These are phyloP conservation scores for Tetropium fuscum DNA, from an alignment of 2,888 invertebrate genomes.

Conservation along the genomic window DNA sequence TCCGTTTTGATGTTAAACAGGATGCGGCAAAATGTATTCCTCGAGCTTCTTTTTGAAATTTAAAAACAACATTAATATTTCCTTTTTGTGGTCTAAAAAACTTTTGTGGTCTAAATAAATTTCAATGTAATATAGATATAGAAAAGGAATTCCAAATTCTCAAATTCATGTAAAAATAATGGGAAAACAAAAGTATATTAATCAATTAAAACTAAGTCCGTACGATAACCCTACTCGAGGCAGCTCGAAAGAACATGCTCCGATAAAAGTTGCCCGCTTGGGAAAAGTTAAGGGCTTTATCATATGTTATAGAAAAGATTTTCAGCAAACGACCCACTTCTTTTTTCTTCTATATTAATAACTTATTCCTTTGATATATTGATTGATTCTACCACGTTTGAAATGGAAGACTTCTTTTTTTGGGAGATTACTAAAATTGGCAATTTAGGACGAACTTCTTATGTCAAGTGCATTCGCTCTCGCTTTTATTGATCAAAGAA, in stretches of 20 bases:
- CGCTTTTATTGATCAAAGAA: slow-evolving; percentile 1
- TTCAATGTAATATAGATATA: no score
- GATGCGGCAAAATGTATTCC: no score
- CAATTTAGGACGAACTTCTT: slow-evolving; percentile 7
- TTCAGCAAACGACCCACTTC: slow-evolving; percentile 4
- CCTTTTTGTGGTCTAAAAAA: no score
- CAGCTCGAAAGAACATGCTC: neutral
- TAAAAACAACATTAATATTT: no score
- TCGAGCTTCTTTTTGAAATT: no score
- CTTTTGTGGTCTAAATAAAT: no score
- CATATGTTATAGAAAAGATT: slow-evolving; percentile 17
- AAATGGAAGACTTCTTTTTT: slow-evolving; percentile 20
- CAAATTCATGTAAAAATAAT: no score
- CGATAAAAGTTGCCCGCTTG: neutral
- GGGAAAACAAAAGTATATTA: no score
- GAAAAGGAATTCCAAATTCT: no score
- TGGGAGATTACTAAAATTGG: slow-evolving; percentile 13
- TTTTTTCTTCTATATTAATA: slow-evolving; percentile 13
- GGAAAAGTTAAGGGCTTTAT: slow-evolving; percentile 10
- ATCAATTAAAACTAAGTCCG: neutral
- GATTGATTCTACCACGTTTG: slow-evolving; percentile 9
- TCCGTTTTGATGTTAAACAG: no score
- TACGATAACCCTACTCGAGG: neutral
- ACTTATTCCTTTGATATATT: slow-evolving; percentile 14
- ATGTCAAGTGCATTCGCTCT: neutral